Evolutionary conservation across 2,797 vertebrate genomes (phyloP).

Genomic region (Scyliorhinus canicula): DNA sequence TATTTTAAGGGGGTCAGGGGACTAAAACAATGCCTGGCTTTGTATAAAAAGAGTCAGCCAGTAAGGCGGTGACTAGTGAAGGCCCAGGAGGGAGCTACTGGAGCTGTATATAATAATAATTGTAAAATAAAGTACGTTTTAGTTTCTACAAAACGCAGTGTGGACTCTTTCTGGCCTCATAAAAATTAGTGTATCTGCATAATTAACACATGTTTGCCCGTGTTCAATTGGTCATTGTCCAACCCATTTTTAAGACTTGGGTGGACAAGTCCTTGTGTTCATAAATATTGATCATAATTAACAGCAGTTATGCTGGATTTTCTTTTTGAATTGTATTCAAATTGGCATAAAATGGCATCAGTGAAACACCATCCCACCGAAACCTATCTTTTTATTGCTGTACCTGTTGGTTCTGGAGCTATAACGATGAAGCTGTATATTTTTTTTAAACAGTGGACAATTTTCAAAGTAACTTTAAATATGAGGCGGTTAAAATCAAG

Average conservation of each 20-base stretch:
- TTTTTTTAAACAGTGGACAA: neutral
- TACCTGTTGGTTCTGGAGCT: neutral
- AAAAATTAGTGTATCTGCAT: neutral
- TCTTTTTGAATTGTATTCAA: neutral
- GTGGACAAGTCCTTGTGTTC: neutral
- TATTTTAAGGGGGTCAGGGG: too few relatives aligned
- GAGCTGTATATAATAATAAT: too few relatives aligned
- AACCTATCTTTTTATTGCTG: neutral
- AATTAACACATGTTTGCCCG: neutral
- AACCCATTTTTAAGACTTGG: slow-evolving; percentile 11
- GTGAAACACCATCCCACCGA: too few relatives aligned
- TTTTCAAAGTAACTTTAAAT: neutral
- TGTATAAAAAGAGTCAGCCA: too few relatives aligned
- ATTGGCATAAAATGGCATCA: neutral
- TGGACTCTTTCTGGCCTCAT: too few relatives aligned
- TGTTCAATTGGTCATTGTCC: neutral
- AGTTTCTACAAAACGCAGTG: too few relatives aligned
- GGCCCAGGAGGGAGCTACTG: too few relatives aligned
- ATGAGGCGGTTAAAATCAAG: neutral
- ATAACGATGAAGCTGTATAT: neutral
- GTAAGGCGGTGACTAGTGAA: too few relatives aligned
- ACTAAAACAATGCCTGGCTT: too few relatives aligned
- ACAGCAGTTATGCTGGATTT: neutral
- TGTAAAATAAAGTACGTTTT: too few relatives aligned
- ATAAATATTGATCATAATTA: neutral